Base-by-base conservation (phyloP, 2,888 invertebrate species). In the Pilophorus perplexus region DNA sequence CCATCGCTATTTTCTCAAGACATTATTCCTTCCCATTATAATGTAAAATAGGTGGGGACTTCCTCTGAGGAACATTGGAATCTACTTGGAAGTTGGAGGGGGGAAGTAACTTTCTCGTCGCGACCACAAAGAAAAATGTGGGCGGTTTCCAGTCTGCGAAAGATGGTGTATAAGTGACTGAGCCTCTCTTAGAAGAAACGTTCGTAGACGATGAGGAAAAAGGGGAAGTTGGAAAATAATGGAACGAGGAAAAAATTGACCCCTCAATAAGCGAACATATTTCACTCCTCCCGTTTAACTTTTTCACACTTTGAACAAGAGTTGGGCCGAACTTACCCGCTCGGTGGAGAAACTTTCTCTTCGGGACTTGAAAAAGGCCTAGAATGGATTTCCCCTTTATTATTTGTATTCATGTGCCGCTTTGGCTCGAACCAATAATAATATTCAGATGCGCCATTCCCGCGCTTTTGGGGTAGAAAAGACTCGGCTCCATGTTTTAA, bases 181-280 rank as follows among this genome's bases (percentile, higher is more conserved):
- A n/a, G 50, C 3, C 5, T 1, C 14, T 12, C 3, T n/a, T n/a
- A n/a, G n/a, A 27, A 23, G n/a, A 27, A 27, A 27, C 27, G n/a
- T 50, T 50, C 14, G 6, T 50, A 2, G n/a, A 14, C 10, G 16
- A 28, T 2, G 3, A 16, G 18, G n/a, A 50, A 28, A 52, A 52
- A 52, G 28, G n/a, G 52, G 52, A 25, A 28, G 18, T n/a, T n/a
- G n/a, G n/a, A n/a, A n/a, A n/a, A 52, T 28, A 55, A 38, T 6
- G 59, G 25, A 42, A 42, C 16, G 40, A 25, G 25, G 16, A 23
- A 42, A 57, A 59, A 59, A 42, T 42, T 42, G 42, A 59, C 59
- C 59, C 25, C 42, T 42, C 59, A 59, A 59, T 59, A 59, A n/a
- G 14, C 40, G 27, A 27, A 59, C 59, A 59, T 59, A 59, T 59